Conservation (phyloP, 53 echinoderm and acorn worm genomes). For the Apostichopus leukothele region DNA sequence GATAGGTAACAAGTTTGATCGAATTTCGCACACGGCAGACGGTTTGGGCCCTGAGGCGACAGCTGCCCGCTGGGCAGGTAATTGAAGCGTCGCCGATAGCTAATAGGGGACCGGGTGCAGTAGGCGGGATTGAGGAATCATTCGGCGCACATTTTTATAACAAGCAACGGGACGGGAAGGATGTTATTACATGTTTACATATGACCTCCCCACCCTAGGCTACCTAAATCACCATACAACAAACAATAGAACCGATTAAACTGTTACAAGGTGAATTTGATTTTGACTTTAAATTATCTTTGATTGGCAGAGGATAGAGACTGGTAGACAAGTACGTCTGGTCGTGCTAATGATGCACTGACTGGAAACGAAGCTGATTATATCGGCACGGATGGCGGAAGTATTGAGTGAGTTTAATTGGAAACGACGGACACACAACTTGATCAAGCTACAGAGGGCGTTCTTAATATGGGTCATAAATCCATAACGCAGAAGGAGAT, state of each 20-base stretch:
- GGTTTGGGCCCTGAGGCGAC: conserved; percentile 53
- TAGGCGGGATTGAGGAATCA: conserved; percentile 24
- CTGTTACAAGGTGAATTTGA: conserved; percentile 49
- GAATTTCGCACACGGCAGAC: conserved; percentile 50
- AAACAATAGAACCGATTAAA: conserved; percentile 48
- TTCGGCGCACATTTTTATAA: conserved; percentile 26
- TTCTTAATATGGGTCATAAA: conserved; percentile 9
- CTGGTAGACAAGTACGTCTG: conserved; percentile 14
- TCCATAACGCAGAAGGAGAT: too few species aligned
- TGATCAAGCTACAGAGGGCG: not conserved
- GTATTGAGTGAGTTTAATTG: conserved; percentile 33
- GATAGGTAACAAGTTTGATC: conserved; percentile 48
- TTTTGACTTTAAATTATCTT: conserved; percentile 31
- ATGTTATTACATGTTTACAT: conserved; percentile 45
- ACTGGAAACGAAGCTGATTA: conserved; percentile 18
- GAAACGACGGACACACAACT: not conserved
- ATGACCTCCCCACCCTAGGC: conserved; percentile 42
- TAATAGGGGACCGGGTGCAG: conserved; percentile 50
- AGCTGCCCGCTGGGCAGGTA: conserved; percentile 46
- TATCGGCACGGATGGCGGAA: not conserved
- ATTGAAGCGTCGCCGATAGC: conserved; percentile 54
- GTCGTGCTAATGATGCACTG: conserved; percentile 33
- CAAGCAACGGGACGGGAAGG: conserved; percentile 46
- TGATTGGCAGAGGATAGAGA: conserved; percentile 39
- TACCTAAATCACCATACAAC: conserved; percentile 25